A percentile compares a stretch with the other conserved stretches of the same genome.
These are phyloP conservation scores for Phrynosoma platyrhinos DNA, from an alignment of 2,113 vertebrate species.

Conservation along the genomic window DNA sequence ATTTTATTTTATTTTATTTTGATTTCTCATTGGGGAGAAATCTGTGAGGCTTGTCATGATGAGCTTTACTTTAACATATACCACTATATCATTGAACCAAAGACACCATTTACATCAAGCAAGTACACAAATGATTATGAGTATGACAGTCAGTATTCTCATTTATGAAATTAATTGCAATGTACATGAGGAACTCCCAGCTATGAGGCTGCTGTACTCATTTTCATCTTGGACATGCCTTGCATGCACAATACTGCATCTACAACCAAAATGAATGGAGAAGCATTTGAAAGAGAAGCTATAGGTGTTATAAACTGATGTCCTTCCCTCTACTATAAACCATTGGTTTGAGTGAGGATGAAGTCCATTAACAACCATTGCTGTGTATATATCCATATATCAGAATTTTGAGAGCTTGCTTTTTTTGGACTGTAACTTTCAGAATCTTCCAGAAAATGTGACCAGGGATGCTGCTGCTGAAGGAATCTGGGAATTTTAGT, in stretches of 20 bases:
- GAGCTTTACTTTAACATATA: too few species aligned
- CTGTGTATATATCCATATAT: not conserved
- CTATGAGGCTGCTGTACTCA: not conserved
- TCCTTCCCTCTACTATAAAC: not conserved
- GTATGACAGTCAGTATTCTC: not conserved
- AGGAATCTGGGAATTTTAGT: too few species aligned
- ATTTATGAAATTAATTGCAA: not conserved
- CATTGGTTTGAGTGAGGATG: not conserved
- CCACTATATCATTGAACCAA: too few species aligned
- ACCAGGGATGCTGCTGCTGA: too few species aligned
- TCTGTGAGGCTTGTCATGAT: too few species aligned
- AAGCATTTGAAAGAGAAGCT: not conserved
- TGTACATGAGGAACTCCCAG: not conserved
- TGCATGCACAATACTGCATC: too few species aligned
- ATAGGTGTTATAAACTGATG: not conserved
- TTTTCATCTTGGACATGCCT: not conserved
- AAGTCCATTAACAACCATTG: not conserved
- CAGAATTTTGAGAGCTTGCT: too few species aligned
- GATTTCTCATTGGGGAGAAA: too few species aligned
- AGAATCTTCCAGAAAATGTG: too few species aligned
- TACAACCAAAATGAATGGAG: not conserved
- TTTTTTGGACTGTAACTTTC: too few species aligned
- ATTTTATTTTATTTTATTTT: too few species aligned
- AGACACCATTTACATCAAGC: not conserved
- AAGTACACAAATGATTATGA: not conserved